Base-by-base conservation (phyloP, 2,888 invertebrate genomes). In the Teinopalpus imperialis region DNA sequence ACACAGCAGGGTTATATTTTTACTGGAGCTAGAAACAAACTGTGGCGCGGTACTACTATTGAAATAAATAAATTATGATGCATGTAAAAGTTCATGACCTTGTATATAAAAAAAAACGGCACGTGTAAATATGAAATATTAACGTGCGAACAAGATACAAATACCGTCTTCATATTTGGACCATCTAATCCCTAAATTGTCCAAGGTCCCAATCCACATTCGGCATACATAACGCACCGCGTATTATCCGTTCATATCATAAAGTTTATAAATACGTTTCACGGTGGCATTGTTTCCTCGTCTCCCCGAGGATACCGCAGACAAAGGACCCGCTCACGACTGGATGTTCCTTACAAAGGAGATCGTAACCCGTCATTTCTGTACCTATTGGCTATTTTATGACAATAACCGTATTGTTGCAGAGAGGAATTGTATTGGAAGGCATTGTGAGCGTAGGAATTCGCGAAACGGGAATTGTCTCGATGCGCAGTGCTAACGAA, bases 371-470 rank as follows among this genome's bases (percentile, higher is more conserved):
- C 81, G 83, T 86, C 85, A 87, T 87, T 85, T 87, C 83, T 76
- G 72, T 81, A 81, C 77, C 81, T 83, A 87, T 86, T 83, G 87
- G 86, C 86, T 83, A 87, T 87, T 82, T 86, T 87, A 82, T 74
- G 76, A 88, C 83, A 87, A 87, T 83, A 80, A 74, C 68, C 54
- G 60, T 66, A 78, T 88, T 87, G 83, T 86, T 71, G 59, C 61
- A 55, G 54, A 59, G 61, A 59, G 66, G 57, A 69, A 80, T 80
- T 74, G 74, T 81, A 72, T 67, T 68, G 64, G 59, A 63, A 59
- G 51, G 73, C 66, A 80, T 85, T 83, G 76, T 79, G 67, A n/a
- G 37, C 58, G 63, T 63, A 70, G 69, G 67, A 75, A 80, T 85
- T 83, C 73, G 81, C 79, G 66, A 85, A 86, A 85, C 86, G 74